Base-by-base conservation (phyloP, 2,113 vertebrate species). In the Arizona elegans region DNA sequence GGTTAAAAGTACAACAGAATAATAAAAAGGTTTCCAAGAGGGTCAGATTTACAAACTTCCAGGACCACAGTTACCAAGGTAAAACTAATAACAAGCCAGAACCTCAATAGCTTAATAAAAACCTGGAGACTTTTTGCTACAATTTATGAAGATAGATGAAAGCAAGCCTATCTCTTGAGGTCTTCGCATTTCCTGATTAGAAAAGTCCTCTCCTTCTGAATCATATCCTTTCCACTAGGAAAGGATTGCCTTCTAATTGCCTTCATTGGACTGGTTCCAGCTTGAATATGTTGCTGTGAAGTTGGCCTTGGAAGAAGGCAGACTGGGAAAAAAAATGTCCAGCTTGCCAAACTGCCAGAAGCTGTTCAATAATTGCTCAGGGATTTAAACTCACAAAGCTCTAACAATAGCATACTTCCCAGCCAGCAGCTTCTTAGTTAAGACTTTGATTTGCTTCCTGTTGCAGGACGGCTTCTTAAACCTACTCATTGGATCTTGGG, bases 401-500 rank as follows among this genome's bases (percentile, higher is more conserved):
- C 55, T 96, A 92, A 96, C 96, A 97, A 96, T 96, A 96, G 93
- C 81, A 90, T 24, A 81, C 86, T 97, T 96, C 92, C 95, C 92
- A 96, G 96, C 94, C 96, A 96, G 92, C 90, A 93, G 89, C 87
- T 91, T 9, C 92, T 95, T 91, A 94, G 87, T 85, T 93, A 94
- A 91, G 75, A 88, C 81, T 95, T 91, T 33, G 92, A 8, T 95
- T 21, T 75, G 55, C 94, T 97, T 96, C 96, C 96, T 96, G 95
- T 96, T 95, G 87, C 9, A 15, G 91, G 91, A 94, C 13, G 1
- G 75, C 90, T 65, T 91, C 91, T 94, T 95, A 93, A 94, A 59
- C 88, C 81, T 91, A 86, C 92, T 95, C 92, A 93, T 94, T 95
- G 92, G 95, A 90, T 94, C 93, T 96, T 93, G 91, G 59, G 86